phyloP scores from a whole-genome alignment of 1,140 invertebrate genomes.

The Pseudomyrmex dendroicus region DNA sequence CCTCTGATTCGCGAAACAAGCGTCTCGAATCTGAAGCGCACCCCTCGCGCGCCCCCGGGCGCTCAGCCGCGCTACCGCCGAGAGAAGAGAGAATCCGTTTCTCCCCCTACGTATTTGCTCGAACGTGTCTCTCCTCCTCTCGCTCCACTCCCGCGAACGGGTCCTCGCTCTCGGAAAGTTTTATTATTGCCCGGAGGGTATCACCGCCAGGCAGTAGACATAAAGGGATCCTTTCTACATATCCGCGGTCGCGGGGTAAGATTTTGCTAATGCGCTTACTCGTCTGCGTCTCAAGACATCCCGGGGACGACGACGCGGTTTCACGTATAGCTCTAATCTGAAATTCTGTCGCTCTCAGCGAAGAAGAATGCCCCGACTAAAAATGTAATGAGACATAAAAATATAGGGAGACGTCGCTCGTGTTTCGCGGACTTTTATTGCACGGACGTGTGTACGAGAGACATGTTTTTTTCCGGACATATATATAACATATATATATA shows the following conservation, averaged over 20 bases:
- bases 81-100: slow-evolving; percentile 36
- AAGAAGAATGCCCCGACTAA: background rate
- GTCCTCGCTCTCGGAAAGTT: slow-evolving; percentile 71
- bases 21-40: slow-evolving; percentile 31
- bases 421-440: slow-evolving; percentile 32
- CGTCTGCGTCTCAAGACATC: slow-evolving; percentile 34
- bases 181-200: slow-evolving; percentile 76
- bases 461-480: background rate
- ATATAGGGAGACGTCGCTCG: slow-evolving; percentile 22
- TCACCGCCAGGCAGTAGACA: slow-evolving; percentile 64
- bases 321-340: slow-evolving; percentile 39
- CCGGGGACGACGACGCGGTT: background rate
- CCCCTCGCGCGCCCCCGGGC: slow-evolving; percentile 9
- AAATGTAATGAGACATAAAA: slow-evolving; percentile 55
- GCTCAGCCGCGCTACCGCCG: slow-evolving; percentile 9
- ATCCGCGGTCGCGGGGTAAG: slow-evolving; percentile 25
- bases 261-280: slow-evolving; percentile 65
- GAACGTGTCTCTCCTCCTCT: slow-evolving; percentile 46
- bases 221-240: slow-evolving; percentile 63
- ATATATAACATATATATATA: background rate
- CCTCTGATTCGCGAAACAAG: slow-evolving; percentile 53
- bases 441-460: background rate
- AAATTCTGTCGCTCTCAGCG: slow-evolving; percentile 55
- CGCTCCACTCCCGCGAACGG: slow-evolving; percentile 48
- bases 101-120: slow-evolving; percentile 44